These are phyloP conservation scores for Drosophila mercatorum DNA, from an alignment of 2,888 invertebrate genomes.

Conservation along the genomic window DNA sequence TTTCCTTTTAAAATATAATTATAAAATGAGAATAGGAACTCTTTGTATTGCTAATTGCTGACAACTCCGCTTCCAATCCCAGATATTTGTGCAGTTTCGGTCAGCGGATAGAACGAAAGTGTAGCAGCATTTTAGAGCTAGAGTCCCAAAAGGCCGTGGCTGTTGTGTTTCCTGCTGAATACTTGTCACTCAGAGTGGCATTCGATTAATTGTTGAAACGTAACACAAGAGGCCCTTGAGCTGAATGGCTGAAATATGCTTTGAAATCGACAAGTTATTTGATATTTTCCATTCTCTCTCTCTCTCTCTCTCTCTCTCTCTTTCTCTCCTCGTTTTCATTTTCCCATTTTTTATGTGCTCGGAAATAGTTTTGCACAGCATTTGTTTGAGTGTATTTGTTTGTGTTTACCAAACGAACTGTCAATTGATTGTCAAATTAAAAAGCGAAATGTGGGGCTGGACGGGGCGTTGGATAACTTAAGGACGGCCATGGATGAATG, in stretches of 20 bases:
- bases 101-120: conserved; percentile 15
- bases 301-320: not conserved
- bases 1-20: not conserved
- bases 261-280: conserved; percentile 64
- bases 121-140: conserved; percentile 10
- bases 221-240: conserved; percentile 27
- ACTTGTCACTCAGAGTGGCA: conserved; percentile 31
- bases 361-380: conserved; percentile 65
- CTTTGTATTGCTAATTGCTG: conserved; percentile 6
- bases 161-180: conserved; percentile 6
- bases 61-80: not conserved
- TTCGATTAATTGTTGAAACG: conserved; percentile 54
- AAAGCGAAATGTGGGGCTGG: conserved; percentile 54
- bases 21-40: not conserved
- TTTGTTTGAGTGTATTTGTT: conserved; percentile 38
- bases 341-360: conserved; percentile 31
- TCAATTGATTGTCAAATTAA: conserved; percentile 81
- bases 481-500: conserved; percentile 9
- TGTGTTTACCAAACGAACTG: conserved; percentile 77
- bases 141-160: conserved; percentile 7
- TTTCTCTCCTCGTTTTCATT: not conserved
- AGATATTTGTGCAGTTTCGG: conserved; percentile 16
- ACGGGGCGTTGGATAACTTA: conserved; percentile 17
- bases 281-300: conserved; percentile 52
- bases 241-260: conserved; percentile 36